Evolutionary conservation across 1,140 invertebrate species (phyloP), one percentile per base, ranked within the genome.

Genomic region (Bombus vancouverensis): DNA sequence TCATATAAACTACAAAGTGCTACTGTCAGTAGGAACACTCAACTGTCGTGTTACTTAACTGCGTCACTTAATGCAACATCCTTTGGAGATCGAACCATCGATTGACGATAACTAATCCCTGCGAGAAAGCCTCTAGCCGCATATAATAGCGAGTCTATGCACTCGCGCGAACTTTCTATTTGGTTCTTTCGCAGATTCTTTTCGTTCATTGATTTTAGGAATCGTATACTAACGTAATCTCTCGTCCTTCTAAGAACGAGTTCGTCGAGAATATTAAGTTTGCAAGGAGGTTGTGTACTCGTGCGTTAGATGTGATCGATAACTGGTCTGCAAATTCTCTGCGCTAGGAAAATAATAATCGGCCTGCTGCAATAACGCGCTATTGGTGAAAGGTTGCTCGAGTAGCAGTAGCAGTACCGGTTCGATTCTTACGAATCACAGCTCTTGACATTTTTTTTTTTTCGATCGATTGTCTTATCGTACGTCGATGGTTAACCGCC

Each of bases 51-150:
- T 62, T 62, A 62, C 59, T 73, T 82, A 74, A 82, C 73, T 25
- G 28, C 13, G 25, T 82, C 66, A 47, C 18, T 62, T 57, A 65
- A 81, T 74, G 80, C 22, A 44, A 82, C 57, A 39, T 34, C 71
- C 32, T 74, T 74, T 39, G 32, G 42, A 82, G 57, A 74, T 82
- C 44, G 70, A 72, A 68, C 53, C 80, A 65, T 81, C 70, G 80
- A 81, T 44, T 57, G 39, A 6, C n/a, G 32, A 42, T 74, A 82
- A 82, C 65, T 82, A 74, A 82, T 81, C 44, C 47, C 6, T 18
- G 18, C 47, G 47, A 22, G 32, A 62, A 59, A 59, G 57, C 25
- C 25, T 59, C 18, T 28, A 59, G 9, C 3, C 10, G 18, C 47
- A 18, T 53, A 6, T 10, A 59, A 9, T 10, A 25, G 28, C 9